Conservation (phyloP, 2,797 vertebrate species). For the Oreochromis mossambicus region DNA sequence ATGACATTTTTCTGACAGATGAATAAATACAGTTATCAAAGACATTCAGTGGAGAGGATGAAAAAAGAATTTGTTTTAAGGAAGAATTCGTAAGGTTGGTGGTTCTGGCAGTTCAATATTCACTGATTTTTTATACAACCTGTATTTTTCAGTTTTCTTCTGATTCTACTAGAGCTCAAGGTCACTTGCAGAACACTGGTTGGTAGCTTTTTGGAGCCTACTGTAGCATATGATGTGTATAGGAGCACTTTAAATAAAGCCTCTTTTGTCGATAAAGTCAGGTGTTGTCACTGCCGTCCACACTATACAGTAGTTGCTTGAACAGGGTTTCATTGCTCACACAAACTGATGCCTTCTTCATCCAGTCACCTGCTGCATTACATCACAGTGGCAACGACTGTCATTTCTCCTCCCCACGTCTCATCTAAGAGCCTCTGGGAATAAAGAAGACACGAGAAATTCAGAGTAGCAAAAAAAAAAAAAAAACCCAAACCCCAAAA, state of each 20-base stretch:
- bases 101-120: not conserved
- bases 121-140: not conserved
- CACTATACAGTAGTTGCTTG: not conserved
- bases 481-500: not conserved
- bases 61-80: not conserved
- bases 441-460: not conserved
- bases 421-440: not conserved
- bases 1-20: not conserved
- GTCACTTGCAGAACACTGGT: not conserved
- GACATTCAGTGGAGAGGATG: not conserved
- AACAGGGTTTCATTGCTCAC: not conserved
- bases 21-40: not conserved
- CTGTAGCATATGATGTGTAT: not conserved
- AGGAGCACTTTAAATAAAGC: not conserved
- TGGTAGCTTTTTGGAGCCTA: not conserved
- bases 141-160: not conserved
- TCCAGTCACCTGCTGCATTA: not conserved
- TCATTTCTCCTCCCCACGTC: not conserved
- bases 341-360: not conserved
- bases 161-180: not conserved
- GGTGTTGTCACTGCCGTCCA: not conserved
- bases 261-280: not conserved
- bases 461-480: not conserved
- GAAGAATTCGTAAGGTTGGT: not conserved
- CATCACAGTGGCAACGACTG: not conserved